Evolutionary conservation across 2,888 invertebrate species (phyloP), one percentile per base, ranked within the genome.

Genomic region (Ellobium chinense): DNA sequence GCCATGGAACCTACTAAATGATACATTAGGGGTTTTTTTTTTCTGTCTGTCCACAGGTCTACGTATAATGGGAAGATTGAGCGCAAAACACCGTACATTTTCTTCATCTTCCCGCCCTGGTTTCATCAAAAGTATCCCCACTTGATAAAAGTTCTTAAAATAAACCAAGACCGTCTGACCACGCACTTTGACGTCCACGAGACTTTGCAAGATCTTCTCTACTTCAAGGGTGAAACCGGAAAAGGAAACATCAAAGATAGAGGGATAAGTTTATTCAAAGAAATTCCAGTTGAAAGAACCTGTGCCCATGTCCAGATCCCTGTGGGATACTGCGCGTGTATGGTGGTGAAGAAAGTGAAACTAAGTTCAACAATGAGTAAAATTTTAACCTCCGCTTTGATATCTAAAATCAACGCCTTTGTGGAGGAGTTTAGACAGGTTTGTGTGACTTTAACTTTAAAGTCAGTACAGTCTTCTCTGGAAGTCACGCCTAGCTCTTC

Each of bases 291-390:
- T 5, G 95, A 95, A 84, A 94, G 98, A 37, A 96, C 96, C 14
- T 98, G 98, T 91, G 95, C 95, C 9, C 95, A 97, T 91, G 98
- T 98, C 0, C 96, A 95, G 78, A 96, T 98, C 82, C 97, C 97
- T 91, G 96, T 97, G 0, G 98, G 98, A 92, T 98, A 98, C 97
- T 99, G 98, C 91, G 95, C 97, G 0, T 99, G 98, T 91, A 39
- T 24, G 3, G 1, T 7, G 9, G 14, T 58, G 1, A 24, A n/a
- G 1, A 12, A 75, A 1, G 14, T 29, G 14, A 34, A 63, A 12
- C 21, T 75, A 3, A 12, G 12, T 14, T n/a, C 46, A 4, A 54
- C 2, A 1, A 12, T 75, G 7, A 18, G 24, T 24, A 0, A 29
- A 1, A 1, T 5, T 1, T 63, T 75, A 29, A 34, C 46, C 1